Conservation (phyloP, 2,113 vertebrate genomes). For the Hydrochoerus hydrochaeris region DNA sequence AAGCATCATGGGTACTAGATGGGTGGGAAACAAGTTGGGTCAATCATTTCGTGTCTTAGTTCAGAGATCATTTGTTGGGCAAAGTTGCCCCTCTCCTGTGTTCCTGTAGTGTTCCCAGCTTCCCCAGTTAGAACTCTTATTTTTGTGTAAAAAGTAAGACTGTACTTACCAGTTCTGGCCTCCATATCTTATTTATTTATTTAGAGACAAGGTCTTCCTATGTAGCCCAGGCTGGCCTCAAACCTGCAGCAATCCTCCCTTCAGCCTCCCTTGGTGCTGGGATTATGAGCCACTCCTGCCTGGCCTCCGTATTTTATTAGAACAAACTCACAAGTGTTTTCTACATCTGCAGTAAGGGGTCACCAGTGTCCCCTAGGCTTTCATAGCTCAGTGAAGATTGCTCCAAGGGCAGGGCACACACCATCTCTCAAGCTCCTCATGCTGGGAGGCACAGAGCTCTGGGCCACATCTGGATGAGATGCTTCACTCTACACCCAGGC, state of each 20-base stretch:
- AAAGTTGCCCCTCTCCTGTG: not conserved
- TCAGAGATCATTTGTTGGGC: not conserved
- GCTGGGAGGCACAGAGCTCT: not conserved
- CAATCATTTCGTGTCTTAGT: not conserved
- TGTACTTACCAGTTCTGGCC: not conserved
- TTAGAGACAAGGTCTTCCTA: not conserved
- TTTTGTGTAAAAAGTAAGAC: not conserved
- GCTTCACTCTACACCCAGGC: not conserved
- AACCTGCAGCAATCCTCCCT: not conserved
- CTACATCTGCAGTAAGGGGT: not conserved
- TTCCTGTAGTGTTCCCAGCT: not conserved
- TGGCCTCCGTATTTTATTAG: not conserved
- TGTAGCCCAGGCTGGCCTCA: not conserved
- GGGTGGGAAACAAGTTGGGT: not conserved
- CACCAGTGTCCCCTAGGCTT: not conserved
- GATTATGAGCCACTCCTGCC: not conserved
- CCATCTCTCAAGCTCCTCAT: not conserved
- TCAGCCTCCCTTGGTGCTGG: not conserved
- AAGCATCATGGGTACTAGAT: not conserved
- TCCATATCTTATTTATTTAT: not conserved
- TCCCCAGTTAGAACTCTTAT: not conserved
- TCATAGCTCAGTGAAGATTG: not conserved
- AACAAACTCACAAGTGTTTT: not conserved
- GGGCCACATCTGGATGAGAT: not conserved
- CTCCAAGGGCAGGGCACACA: not conserved